Evolutionary conservation across 2,113 vertebrate species (phyloP).

Genomic region (Xiphophorus hellerii): DNA sequence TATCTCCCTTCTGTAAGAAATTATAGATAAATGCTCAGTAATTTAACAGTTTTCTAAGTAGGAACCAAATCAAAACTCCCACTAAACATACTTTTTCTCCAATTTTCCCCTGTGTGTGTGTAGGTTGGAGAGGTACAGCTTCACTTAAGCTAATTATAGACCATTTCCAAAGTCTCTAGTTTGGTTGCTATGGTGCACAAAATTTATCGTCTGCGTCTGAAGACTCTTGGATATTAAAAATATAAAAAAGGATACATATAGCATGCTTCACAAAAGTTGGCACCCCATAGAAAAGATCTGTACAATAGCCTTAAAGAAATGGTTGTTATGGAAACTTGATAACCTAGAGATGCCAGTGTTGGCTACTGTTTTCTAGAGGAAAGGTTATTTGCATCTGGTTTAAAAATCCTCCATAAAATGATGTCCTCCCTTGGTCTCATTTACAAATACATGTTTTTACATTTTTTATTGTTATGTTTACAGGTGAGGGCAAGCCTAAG

Average conservation of each 20-base stretch:
- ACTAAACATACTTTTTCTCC: conserved; percentile 28
- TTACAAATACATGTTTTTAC: no score
- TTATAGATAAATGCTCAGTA: conserved; percentile 20
- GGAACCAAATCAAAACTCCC: conserved; percentile 41
- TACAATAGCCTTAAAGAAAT: no score
- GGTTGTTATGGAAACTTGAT: no score
- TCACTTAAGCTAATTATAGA: conserved; percentile 72
- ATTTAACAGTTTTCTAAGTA: conserved; percentile 38
- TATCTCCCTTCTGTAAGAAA: conserved; percentile 2
- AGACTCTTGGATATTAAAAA: conserved; percentile 15
- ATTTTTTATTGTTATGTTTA: no score
- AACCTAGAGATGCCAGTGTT: no score
- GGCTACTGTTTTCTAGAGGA: no score
- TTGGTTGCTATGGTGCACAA: conserved; percentile 67
- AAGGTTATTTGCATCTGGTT: no score
- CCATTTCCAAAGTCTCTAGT: conserved; percentile 45
- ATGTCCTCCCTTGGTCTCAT: no score
- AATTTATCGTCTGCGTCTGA: conserved; percentile 34
- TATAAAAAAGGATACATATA: neutral
- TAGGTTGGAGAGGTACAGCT: conserved; percentile 61
- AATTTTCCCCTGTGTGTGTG: conserved; percentile 43
- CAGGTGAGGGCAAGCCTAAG: no score
- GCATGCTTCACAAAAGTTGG: neutral
- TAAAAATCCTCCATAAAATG: no score
- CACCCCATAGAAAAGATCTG: neutral